A percentile compares a stretch with the other conserved stretches of the same genome.
Evolutionary conservation across 2,113 vertebrate species (phyloP).

Genomic region (Antechinus stuartii): DNA sequence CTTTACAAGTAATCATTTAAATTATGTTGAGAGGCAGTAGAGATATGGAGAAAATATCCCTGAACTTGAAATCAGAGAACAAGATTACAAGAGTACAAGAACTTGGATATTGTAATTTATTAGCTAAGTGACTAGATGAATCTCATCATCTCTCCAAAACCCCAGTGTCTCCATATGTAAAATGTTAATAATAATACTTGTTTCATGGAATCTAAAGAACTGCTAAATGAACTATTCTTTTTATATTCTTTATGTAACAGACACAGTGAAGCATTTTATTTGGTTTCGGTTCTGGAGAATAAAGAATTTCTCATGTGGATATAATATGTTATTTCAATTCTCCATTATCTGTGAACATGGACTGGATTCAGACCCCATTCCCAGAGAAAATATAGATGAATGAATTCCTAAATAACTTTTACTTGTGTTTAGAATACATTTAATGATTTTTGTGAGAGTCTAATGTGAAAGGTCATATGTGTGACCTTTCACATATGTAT

Average conservation of each 20-base stretch:
- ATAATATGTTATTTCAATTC: not conserved
- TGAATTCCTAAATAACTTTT: not conserved
- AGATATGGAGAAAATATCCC: not conserved
- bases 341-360: not conserved
- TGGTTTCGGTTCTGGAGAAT: not conserved
- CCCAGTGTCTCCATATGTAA: not conserved
- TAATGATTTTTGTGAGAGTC: not conserved
- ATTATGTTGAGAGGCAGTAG: not conserved
- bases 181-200: not conserved
- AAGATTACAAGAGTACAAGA: not conserved
- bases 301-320: not conserved
- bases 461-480: not conserved
- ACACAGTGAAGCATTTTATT: not conserved
- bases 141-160: not conserved
- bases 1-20: not conserved
- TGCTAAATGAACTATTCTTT: constrained; percentile 23
- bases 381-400: not conserved
- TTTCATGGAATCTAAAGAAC: not conserved
- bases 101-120: not conserved
- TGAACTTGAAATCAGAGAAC: not conserved
- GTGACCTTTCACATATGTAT: not conserved
- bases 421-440: not conserved
- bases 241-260: not conserved
- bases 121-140: not conserved
- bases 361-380: not conserved